phyloP scores from a whole-genome alignment of 2,113 vertebrate genomes.

The Eonycteris spelaea region DNA sequence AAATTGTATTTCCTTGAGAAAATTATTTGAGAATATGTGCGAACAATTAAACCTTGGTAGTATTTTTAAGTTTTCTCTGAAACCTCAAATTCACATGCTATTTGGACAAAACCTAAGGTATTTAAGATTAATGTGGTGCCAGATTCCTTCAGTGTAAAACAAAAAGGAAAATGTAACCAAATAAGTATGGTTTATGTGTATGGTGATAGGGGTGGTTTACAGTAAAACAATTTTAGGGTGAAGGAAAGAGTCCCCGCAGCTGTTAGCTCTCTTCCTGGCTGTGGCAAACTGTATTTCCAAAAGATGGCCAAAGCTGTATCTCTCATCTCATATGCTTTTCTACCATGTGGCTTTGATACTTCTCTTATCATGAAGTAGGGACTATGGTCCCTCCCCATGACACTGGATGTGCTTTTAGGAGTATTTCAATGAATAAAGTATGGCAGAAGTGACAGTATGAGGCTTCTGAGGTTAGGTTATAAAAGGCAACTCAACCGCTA shows the following conservation, averaged over 20 bases:
- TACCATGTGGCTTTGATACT: background rate
- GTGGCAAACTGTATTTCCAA: background rate
- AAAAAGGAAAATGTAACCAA: background rate
- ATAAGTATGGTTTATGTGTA: background rate
- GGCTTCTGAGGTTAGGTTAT: background rate
- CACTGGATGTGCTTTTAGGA: background rate
- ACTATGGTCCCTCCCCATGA: background rate
- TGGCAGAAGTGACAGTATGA: background rate
- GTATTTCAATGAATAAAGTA: background rate
- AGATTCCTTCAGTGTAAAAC: slow-evolving; percentile 34
- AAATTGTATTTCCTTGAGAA: slow-evolving; percentile 54
- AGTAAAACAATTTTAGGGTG: background rate
- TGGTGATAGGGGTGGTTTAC: background rate
- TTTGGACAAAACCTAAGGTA: background rate
- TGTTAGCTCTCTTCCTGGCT: background rate
- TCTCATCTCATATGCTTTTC: background rate
- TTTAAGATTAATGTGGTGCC: background rate
- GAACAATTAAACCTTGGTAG: background rate
- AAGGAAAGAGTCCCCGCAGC: background rate
- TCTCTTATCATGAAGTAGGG: background rate
- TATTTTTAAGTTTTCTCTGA: slow-evolving; percentile 49
- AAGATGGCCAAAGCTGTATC: background rate
- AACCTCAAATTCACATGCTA: slow-evolving; percentile 32
- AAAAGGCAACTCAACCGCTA: background rate
- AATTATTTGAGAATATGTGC: slow-evolving; percentile 44